These are phyloP conservation scores for Rhagophthalmus giganteus DNA, from an alignment of 2,888 invertebrate species.

Conservation along the genomic window DNA sequence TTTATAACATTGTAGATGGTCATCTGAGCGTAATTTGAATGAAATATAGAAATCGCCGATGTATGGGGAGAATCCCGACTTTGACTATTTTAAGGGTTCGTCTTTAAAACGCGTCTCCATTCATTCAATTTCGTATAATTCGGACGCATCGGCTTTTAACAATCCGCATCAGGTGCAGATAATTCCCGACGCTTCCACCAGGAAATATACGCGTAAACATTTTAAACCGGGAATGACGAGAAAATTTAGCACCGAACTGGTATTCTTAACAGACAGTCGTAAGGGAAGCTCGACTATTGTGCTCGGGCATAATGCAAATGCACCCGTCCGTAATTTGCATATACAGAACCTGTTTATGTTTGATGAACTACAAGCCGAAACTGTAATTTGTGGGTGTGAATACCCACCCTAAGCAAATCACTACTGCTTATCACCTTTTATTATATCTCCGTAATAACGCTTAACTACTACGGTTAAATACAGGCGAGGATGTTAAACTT, in stretches of 20 bases:
- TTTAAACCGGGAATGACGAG: constrained; percentile 13
- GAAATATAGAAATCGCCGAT: constrained; percentile 30
- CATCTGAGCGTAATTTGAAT: constrained; percentile 51
- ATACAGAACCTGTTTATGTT: constrained; percentile 38
- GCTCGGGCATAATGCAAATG: constrained; percentile 35
- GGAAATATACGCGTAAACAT: constrained; percentile 9
- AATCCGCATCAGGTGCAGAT: constrained; percentile 13
- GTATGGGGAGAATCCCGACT: constrained; percentile 18
- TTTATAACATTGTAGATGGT: constrained; percentile 52
- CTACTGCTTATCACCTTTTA: constrained; percentile 25
- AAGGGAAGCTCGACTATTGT: constrained; percentile 23
- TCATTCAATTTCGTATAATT: constrained; percentile 5
- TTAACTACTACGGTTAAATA: constrained; percentile 16
- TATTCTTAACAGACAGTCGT: constrained; percentile 28
- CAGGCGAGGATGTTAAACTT: background rate
- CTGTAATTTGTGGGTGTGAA: constrained; percentile 34
- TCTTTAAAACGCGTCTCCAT: constrained; percentile 8
- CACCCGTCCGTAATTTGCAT: constrained; percentile 36
- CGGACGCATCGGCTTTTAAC: background rate
- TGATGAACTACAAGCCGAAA: constrained; percentile 34
- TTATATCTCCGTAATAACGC: constrained; percentile 18
- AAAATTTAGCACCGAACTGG: constrained; percentile 16
- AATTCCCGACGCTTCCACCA: background rate
- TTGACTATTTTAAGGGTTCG: constrained; percentile 13
- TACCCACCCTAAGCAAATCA: constrained; percentile 28